phyloP scores from a whole-genome alignment of 2,888 invertebrate species.

The Capitulum mitella region DNA sequence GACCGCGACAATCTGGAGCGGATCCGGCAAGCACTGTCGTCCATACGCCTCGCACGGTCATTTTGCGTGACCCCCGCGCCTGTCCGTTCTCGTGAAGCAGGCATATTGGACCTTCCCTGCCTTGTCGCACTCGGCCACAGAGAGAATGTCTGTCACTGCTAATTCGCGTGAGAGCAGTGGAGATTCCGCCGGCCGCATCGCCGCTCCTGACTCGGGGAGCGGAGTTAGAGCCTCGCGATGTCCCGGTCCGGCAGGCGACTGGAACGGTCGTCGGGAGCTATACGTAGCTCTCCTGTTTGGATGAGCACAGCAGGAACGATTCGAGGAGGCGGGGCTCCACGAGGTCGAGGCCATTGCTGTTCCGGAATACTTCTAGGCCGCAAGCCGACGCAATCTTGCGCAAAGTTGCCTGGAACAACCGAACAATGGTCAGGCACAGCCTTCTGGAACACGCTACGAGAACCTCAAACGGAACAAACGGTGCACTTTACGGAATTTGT shows the following conservation, averaged over 20 bases:
- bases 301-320: slow-evolving; percentile 68
- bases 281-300: slow-evolving; percentile 71
- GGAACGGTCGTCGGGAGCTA: slow-evolving; percentile 40
- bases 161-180: background rate
- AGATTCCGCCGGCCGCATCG: background rate
- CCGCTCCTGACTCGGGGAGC: background rate
- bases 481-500: too few relatives aligned
- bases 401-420: slow-evolving; percentile 52
- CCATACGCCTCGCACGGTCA: too few relatives aligned
- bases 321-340: slow-evolving; percentile 67
- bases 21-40: too few relatives aligned
- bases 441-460: too few relatives aligned
- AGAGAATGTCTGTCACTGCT: too few relatives aligned
- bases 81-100: too few relatives aligned
- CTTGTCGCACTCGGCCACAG: too few relatives aligned
- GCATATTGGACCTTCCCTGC: too few relatives aligned
- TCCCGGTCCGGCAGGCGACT: background rate
- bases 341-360: slow-evolving; percentile 61
- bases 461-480: too few relatives aligned
- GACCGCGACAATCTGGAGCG: too few relatives aligned
- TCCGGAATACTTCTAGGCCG: slow-evolving; percentile 50
- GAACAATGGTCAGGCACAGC: background rate
- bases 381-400: slow-evolving; percentile 55
- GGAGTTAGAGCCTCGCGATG: background rate
- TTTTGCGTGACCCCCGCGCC: too few relatives aligned